These are phyloP conservation scores for Nycticebus coucang DNA, from an alignment of 2,113 vertebrate species.

Conservation along the genomic window DNA sequence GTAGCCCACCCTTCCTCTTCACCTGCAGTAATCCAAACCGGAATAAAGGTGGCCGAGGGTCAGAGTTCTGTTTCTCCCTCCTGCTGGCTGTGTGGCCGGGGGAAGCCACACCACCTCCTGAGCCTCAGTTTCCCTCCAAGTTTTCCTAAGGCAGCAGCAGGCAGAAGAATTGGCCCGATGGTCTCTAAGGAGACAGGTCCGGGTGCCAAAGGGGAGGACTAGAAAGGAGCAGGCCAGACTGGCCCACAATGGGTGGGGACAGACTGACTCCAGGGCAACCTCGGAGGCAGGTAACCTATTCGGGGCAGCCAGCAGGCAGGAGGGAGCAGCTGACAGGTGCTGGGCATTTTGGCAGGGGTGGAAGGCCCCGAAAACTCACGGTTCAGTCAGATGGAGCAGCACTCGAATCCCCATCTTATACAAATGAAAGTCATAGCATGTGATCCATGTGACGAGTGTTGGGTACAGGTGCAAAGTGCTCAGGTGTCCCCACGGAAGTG, in stretches of 20 bases:
- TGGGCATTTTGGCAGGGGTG: not conserved
- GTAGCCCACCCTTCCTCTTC: not conserved
- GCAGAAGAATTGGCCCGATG: not conserved
- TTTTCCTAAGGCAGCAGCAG: not conserved
- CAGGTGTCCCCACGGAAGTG: not conserved
- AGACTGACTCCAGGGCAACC: not conserved
- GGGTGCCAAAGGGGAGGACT: not conserved
- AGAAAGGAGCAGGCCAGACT: not conserved
- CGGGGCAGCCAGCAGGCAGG: not conserved
- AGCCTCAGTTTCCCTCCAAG: not conserved
- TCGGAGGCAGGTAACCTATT: not conserved
- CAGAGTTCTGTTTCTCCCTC: not conserved
- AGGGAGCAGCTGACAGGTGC: not conserved
- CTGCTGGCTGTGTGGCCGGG: not conserved
- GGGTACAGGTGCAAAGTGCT: not conserved
- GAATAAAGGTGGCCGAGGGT: not conserved
- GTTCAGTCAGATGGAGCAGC: not conserved
- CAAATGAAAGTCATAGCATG: not conserved
- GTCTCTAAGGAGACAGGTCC: not conserved
- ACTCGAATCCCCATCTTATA: rapidly evolving
- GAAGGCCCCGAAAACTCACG: not conserved
- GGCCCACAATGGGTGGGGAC: not conserved
- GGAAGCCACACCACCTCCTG: too few relatives aligned
- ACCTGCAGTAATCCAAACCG: not conserved
- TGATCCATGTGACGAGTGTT: not conserved